Evolutionary conservation across 2,113 vertebrate species (phyloP).

Genomic region (Paramisgurnus dabryanus): DNA sequence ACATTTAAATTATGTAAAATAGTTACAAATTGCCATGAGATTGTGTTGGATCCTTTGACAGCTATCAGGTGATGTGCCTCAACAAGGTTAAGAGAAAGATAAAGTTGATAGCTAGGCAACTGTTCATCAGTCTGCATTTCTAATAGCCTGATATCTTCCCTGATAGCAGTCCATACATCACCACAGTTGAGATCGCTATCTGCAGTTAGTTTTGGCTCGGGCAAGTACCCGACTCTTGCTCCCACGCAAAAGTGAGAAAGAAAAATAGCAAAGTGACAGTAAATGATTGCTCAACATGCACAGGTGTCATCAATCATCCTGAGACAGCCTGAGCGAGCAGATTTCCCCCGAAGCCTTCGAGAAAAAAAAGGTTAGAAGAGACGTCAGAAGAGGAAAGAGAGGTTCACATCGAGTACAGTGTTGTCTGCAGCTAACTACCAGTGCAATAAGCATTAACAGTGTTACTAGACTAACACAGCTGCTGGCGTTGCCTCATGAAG

Average conservation of each 20-base stretch:
- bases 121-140: constrained; percentile 51
- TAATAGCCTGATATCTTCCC: constrained; percentile 56
- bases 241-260: constrained; percentile 73
- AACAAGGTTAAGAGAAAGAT: constrained; percentile 7
- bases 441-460: constrained; percentile 3
- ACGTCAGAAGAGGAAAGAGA: constrained; percentile 55
- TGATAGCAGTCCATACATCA: constrained; percentile 65
- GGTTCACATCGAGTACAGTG: constrained; percentile 24
- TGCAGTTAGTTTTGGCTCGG: constrained; percentile 68
- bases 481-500: neutral
- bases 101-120: constrained; percentile 9
- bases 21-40: no score
- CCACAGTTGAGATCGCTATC: constrained; percentile 70
- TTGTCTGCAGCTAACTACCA: constrained; percentile 28
- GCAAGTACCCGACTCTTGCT: constrained; percentile 60
- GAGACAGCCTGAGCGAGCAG: constrained; percentile 66
- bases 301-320: constrained; percentile 75
- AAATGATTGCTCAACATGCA: constrained; percentile 71
- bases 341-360: constrained; percentile 64
- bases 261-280: constrained; percentile 66
- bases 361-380: constrained; percentile 65
- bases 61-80: neutral
- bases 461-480: constrained; percentile 24
- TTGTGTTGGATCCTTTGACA: neutral
- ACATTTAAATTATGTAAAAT: no score